Evolutionary conservation across 2,113 vertebrate species (phyloP), one percentile per base, ranked within the genome.

Genomic region (Grallaria varia): DNA sequence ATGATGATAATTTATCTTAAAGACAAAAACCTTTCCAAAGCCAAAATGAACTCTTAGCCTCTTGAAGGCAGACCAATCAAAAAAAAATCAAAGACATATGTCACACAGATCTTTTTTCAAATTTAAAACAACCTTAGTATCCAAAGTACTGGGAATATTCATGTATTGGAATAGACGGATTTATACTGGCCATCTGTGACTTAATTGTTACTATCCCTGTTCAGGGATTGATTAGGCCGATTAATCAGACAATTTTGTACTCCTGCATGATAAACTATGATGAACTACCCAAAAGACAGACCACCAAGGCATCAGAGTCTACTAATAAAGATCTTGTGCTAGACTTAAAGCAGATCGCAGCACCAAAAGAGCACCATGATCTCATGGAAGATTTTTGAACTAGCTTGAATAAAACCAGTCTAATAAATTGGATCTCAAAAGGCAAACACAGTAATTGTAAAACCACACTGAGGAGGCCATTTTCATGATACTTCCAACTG

Each of bases 121-220:
- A 55, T 84, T 89, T 80, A 64, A 95, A 95, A 72, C 21, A 68
- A 73, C 35, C n/a, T 77, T 87, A 93, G 80, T 44, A 83, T 44
- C 24, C 35, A 67, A 88, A 62, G 55, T 59, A 55, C 39, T 67
- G 10, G 8, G 24, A 81, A 86, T 68, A 83, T 60, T 79, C 68
- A 60, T 31, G 7, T 40, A 40, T 69, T 44, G 30, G 35, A 80
- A 93, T 27, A 67, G 47, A 95, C 42, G 33, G 79, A 83, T 90
- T 93, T 93, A 87, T 31, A 89, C 39, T 14, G 27, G 53, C 59
- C 12, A 6, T 64, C 77, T 83, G 45, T 50, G 59, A 88, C 68
- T 94, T 84, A 78, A 63, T 86, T 93, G 88, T 88, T 78, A 82
- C 64, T 68, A 60, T 22, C 27, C 17, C 12, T 66, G 24, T 67